phyloP scores from a whole-genome alignment of 2,888 invertebrate genomes.

The Plusia festucae region DNA sequence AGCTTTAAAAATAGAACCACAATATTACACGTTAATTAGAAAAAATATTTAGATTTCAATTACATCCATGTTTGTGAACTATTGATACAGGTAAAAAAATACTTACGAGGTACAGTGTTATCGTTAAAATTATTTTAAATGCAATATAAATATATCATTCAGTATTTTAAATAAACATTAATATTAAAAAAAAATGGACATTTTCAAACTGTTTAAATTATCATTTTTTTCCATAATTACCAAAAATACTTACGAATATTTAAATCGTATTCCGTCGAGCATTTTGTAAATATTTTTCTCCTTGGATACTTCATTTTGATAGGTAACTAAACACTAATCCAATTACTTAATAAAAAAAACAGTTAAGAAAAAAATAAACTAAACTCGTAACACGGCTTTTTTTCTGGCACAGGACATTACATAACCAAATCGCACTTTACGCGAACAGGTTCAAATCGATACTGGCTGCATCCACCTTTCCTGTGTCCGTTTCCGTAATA shows the following conservation, averaged over 20 bases:
- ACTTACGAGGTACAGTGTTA: no score
- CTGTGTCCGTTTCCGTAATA: conserved; percentile 86
- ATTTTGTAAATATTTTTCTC: conserved; percentile 72
- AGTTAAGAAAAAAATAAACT: conserved; percentile 18
- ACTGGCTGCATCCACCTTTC: conserved; percentile 78
- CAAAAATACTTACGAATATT: conserved; percentile 73
- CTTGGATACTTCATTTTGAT: conserved; percentile 82
- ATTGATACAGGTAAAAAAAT: no score
- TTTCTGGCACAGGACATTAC: conserved; percentile 37
- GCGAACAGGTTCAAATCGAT: conserved; percentile 78
- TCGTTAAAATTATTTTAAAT: no score
- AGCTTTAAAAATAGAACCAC: conserved; percentile 1
- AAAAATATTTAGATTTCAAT: no score
- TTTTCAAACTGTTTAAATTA: no score
- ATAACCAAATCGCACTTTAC: conserved; percentile 80
- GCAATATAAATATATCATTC: no score
- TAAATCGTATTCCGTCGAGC: conserved; percentile 69
- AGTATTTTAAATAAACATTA: no score
- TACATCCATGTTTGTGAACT: no score
- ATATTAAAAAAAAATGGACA: no score
- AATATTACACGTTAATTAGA: conserved; percentile 6
- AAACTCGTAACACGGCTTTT: not conserved
- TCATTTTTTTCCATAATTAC: no score
- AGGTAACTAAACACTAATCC: conserved; percentile 25
- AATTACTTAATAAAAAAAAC: conserved; percentile 30